Percentiles rank a stretch among this genome's conserved stretches.
phyloP scores from a whole-genome alignment of 2,113 vertebrate genomes.

The Ciconia boyciana region DNA sequence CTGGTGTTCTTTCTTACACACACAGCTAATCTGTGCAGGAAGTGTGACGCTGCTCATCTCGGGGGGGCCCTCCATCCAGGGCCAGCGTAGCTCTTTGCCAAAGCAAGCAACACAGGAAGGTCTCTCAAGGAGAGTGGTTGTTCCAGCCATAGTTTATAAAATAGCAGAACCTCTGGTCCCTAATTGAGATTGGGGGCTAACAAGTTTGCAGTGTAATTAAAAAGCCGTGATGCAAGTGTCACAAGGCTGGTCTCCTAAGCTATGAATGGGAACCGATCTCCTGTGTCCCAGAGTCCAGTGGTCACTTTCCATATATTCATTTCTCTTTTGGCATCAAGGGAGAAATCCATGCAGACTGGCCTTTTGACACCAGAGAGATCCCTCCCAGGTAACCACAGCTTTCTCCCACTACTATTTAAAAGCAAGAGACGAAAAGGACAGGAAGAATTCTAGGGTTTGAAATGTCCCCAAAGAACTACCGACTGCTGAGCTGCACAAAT shows the following conservation, averaged over 20 bases:
- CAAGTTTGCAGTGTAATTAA: neutral
- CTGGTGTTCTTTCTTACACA: neutral
- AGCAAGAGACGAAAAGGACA: neutral
- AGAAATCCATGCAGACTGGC: neutral
- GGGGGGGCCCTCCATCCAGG: neutral
- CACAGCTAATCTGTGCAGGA: neutral
- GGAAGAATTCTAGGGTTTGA: neutral
- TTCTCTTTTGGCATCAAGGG: neutral
- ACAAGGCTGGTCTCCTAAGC: neutral
- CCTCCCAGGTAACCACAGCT: neutral
- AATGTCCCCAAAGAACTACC: fast-evolving
- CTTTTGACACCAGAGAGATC: neutral
- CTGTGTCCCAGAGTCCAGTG: neutral
- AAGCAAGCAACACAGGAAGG: neutral
- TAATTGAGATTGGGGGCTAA: neutral
- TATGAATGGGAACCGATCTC: neutral
- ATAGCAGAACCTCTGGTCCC: neutral
- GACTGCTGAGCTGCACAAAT: neutral
- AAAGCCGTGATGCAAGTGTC: neutral
- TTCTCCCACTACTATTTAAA: neutral
- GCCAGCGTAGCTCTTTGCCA: fast-evolving
- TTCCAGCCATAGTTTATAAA: neutral
- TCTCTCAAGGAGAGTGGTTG: neutral
- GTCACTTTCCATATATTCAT: neutral
- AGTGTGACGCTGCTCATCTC: neutral